Evolutionary conservation across 1,140 invertebrate genomes (phyloP).

Genomic region (Lamellibrachia luymesi): DNA sequence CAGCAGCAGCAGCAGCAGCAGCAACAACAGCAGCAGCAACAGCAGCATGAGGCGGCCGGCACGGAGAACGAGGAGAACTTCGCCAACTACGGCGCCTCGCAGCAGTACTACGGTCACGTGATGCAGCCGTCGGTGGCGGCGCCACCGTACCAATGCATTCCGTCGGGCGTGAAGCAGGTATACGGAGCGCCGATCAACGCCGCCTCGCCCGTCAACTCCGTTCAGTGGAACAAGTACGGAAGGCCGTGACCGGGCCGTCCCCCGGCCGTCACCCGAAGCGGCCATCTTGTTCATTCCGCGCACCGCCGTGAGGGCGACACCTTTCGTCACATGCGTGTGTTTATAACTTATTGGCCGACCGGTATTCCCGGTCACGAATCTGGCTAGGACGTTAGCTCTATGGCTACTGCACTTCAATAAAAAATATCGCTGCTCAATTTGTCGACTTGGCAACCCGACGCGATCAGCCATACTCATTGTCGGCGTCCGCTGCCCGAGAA

Average conservation of each 20-base stretch:
- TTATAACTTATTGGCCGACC: too few relatives aligned
- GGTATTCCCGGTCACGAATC: background rate
- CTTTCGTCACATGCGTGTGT: too few relatives aligned
- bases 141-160: conserved; percentile 4
- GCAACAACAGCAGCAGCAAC: conserved; percentile 11
- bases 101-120: conserved; percentile 8
- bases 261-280: background rate
- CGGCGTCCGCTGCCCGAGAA: background rate
- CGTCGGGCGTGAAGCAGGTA: background rate
- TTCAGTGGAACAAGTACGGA: background rate
- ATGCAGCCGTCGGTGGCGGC: background rate
- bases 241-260: background rate
- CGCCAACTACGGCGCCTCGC: conserved; percentile 5
- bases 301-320: background rate
- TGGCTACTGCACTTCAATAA: background rate
- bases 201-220: background rate
- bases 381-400: background rate
- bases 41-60: background rate
- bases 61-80: background rate
- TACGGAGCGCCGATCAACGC: background rate
- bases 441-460: background rate
- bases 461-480: background rate
- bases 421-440: background rate
- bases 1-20: conserved; percentile 10
- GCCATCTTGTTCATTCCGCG: background rate